Percentiles rank a stretch among this genome's conserved stretches.
phyloP scores from a whole-genome alignment of 92 coral and sea anemone genomes.

The Paragorgia papillata region DNA sequence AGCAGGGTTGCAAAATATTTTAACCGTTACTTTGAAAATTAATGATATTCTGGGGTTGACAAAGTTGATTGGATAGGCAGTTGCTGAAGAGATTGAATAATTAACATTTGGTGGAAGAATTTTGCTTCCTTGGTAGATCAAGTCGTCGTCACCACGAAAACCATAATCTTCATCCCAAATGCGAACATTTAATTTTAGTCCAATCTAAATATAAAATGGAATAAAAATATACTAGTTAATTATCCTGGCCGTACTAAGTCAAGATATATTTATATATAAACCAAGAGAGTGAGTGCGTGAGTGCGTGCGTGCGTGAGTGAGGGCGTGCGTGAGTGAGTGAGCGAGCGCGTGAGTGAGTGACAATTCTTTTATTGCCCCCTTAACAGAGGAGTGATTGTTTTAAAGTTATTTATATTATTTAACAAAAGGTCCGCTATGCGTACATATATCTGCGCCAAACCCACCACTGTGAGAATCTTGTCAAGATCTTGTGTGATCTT shows the following conservation, averaged over 20 bases:
- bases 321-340: too few species aligned
- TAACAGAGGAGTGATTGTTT: too few species aligned
- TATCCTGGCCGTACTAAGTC: background rate
- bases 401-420: too few species aligned
- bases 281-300: too few species aligned
- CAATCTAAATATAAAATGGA: background rate
- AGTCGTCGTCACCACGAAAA: background rate
- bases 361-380: too few species aligned
- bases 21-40: background rate
- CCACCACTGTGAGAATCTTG: too few species aligned
- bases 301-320: too few species aligned
- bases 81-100: background rate
- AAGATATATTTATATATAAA: too few species aligned
- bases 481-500: too few species aligned
- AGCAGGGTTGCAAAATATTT: constrained; percentile 20
- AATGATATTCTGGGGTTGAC: background rate
- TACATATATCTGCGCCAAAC: too few species aligned
- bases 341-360: too few species aligned
- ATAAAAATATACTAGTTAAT: background rate
- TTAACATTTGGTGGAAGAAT: background rate
- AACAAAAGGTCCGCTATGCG: too few species aligned
- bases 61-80: background rate
- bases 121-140: background rate
- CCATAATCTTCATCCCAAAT: background rate
- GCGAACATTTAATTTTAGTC: background rate